A percentile compares a stretch with the other conserved stretches of the same genome.
Evolutionary conservation across 2,113 vertebrate genomes (phyloP).

Genomic region (Apistogramma diplotaenia): DNA sequence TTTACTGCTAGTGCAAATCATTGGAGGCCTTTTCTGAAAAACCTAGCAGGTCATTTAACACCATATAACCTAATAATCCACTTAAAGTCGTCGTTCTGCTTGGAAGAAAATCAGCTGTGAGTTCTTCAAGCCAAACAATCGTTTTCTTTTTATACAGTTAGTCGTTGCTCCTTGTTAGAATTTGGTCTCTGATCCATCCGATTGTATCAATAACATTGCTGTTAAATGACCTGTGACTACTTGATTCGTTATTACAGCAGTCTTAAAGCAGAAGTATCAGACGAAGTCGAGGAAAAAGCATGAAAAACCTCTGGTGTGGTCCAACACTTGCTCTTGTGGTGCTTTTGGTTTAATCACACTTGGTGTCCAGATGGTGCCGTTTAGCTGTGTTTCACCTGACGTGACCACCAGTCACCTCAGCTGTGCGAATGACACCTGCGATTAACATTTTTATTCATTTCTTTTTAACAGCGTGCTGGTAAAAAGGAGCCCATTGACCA

Average conservation of each 20-base stretch:
- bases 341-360: neutral
- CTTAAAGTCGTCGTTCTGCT: neutral
- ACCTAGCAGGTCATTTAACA: neutral
- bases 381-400: neutral
- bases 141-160: neutral
- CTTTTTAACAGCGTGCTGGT: constrained; percentile 12
- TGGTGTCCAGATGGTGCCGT: neutral
- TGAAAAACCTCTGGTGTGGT: constrained; percentile 15
- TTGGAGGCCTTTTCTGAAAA: neutral
- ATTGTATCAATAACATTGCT: neutral
- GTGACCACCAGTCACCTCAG: neutral
- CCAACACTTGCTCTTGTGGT: neutral
- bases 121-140: neutral
- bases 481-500: neutral
- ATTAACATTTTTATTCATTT: constrained; percentile 4
- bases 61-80: neutral
- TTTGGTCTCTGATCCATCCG: neutral
- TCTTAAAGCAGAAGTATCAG: neutral
- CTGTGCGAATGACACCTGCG: neutral
- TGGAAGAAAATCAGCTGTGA: neutral
- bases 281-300: neutral
- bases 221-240: neutral
- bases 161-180: neutral
- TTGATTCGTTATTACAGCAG: neutral
- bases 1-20: neutral